Evolutionary conservation across 2,113 vertebrate species (phyloP).

Genomic region (Hepsetus odoe): DNA sequence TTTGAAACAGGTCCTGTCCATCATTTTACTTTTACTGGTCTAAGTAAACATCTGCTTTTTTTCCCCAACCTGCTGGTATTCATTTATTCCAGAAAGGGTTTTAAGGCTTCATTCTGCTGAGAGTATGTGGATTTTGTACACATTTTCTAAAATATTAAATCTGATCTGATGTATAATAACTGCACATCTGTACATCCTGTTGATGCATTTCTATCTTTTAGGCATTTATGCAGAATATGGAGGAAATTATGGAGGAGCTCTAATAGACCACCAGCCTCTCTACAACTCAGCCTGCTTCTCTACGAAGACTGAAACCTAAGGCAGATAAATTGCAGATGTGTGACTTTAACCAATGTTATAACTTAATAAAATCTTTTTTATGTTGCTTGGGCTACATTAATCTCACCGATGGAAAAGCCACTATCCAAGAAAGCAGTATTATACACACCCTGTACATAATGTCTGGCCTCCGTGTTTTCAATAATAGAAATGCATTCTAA

Average conservation of each 20-base stretch:
- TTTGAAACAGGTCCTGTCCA: background rate
- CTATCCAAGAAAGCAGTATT: background rate
- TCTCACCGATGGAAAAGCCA: background rate
- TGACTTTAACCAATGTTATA: background rate
- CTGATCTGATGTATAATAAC: background rate
- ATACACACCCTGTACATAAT: no score
- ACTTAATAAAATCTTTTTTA: slow-evolving; percentile 7
- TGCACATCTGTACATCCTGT: background rate
- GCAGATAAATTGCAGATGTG: background rate
- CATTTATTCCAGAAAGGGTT: no score
- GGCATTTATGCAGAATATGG: background rate
- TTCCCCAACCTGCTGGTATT: no score
- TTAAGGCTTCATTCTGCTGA: no score
- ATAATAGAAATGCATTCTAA: background rate
- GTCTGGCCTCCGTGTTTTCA: background rate
- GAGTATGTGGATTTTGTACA: no score
- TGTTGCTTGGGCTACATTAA: slow-evolving; percentile 2
- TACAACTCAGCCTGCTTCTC: background rate
- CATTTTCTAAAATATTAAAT: background rate
- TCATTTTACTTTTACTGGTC: background rate
- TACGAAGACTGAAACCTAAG: background rate
- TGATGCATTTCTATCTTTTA: slow-evolving; percentile 29
- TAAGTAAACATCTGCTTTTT: background rate
- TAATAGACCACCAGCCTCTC: background rate
- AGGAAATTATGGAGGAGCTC: background rate